Evolutionary conservation across 2,888 invertebrate species (phyloP), one percentile per base, ranked within the genome.

Genomic region (Temnothorax ravouxi): DNA sequence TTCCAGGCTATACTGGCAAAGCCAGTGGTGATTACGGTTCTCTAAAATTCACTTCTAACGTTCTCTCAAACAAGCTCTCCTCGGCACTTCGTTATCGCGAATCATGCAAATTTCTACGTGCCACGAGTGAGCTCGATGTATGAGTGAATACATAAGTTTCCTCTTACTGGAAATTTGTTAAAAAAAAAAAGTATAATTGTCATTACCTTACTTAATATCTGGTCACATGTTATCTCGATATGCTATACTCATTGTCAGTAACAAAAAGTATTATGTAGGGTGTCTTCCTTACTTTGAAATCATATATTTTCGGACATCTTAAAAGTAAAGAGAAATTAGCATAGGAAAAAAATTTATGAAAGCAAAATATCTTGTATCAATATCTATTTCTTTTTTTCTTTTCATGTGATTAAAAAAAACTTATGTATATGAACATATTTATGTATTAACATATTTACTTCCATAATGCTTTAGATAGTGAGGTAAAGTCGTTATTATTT

Each of bases 101-200:
- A 86, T 86, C 84, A 86, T 88, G 88, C 88, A 88, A 88, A 88
- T 88, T 88, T 81, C 69, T 66, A 83, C 80, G 76, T 85, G 72
- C 75, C 64, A 59, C 50, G 47, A 80, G 59, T 47, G 44, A 69
- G 44, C 8, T 9, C 18, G 56, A 38, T 61, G 5, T 79, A 38
- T 21, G 74, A 41, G 5, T 4, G 72, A 47, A 59, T 56, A 29
- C 8, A 18, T 56, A 41, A 56, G 18, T 71, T 21, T 47, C 9
- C 18, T 59, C 38, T 71, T 56, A 34, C 21, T 47, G 59, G 29
- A 47, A n/a, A 44, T 13, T 47, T 71, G 8, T 50, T 13, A 3
- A 56, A 47, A 69, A 8, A 69, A 8, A 69, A 67, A 54, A 44
- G 34, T 34, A 34, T 34, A 34, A 34, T 34, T 34, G 18, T 25